phyloP scores from a whole-genome alignment of 2,888 invertebrate genomes.

The Pedicia rivosa region DNA sequence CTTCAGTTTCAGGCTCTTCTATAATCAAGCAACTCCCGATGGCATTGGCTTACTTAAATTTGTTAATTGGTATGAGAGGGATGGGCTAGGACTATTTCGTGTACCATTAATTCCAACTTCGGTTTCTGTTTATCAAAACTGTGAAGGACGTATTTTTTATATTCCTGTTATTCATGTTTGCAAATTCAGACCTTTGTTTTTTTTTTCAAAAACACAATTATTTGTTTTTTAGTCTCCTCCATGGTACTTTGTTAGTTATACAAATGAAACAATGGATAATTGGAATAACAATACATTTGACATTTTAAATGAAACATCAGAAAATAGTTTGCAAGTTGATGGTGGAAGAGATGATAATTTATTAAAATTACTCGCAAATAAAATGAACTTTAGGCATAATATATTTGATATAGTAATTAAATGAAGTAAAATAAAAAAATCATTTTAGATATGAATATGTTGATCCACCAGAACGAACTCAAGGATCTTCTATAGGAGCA shows the following conservation, averaged over 20 bases:
- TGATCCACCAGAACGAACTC: constrained; percentile 56
- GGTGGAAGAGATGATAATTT: constrained; percentile 60
- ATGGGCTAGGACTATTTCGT: constrained; percentile 40
- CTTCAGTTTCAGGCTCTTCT: constrained; percentile 49
- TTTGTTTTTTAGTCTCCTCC: constrained; percentile 41
- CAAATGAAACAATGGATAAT: constrained; percentile 28
- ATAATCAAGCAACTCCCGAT: constrained; percentile 50
- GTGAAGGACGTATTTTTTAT: constrained; percentile 43
- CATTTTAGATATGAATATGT: constrained; percentile 43
- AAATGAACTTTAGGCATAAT: constrained; percentile 45
- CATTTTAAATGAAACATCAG: not conserved
- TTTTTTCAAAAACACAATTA: not conserved
- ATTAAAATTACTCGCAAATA: constrained; percentile 41
- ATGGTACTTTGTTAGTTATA: constrained; percentile 57
- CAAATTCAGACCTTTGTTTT: constrained; percentile 6
- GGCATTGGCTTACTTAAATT: constrained; percentile 39
- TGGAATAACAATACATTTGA: constrained; percentile 7
- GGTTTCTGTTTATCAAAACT: constrained; percentile 45
- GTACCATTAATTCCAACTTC: constrained; percentile 48
- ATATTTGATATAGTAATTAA: not conserved
- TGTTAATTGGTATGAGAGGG: constrained; percentile 57
- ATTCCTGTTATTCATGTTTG: constrained; percentile 59
- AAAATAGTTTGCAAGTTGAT: constrained; percentile 34
- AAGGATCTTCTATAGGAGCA: constrained; percentile 41
- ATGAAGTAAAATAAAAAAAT: constrained; percentile 8